Evolutionary conservation across 2,797 vertebrate species (phyloP), one percentile per base, ranked within the genome.

Genomic region (Cuniculus paca): DNA sequence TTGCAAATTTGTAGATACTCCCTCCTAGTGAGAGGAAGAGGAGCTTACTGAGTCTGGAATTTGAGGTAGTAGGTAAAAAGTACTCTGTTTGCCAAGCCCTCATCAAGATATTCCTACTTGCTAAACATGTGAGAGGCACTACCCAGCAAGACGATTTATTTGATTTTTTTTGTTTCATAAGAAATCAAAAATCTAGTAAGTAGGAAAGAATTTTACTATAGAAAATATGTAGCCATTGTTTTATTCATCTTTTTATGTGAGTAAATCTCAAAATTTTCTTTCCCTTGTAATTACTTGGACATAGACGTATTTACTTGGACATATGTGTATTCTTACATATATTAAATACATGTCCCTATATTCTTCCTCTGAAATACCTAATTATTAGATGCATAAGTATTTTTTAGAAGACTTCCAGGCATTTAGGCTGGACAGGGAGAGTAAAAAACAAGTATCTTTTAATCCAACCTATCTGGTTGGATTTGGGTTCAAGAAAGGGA

Each of bases 241-340:
- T 74, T 14, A n/a, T n/a, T n/a, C 39, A 39, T 72, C 39, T 45
- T 24, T 7, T n/a, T n/a, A n/a, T 13, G n/a, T 26, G 24, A 13
- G 4, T 45, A 14, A 2, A 2, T 17, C 42, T 48, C 26, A 48
- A 31, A 31, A 26, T 48, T 31, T 48, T n/a, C 65, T 36, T 70
- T 70, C 28, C 19, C 31, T 48, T 74, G 5, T 5, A 45, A 28
- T 14, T 12, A 48, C 26, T 10, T 42, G 13, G 24, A 48, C 24
- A 16, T 31, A 31, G 11, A 7, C 31, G 12, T 3, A 2, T n/a
- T n/a, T n/a, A n/a, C n/a, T n/a, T n/a, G n/a, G n/a, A 16, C 0
- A 20, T 26, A 26, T 42, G 36, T 39, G 22, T 39, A 72, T 42
- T 72, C 10, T 72, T 72, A 26, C 68, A 24, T 24, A 26, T 39